phyloP scores from a whole-genome alignment of 2,797 vertebrate species.

The Centroberyx gerrardi region DNA sequence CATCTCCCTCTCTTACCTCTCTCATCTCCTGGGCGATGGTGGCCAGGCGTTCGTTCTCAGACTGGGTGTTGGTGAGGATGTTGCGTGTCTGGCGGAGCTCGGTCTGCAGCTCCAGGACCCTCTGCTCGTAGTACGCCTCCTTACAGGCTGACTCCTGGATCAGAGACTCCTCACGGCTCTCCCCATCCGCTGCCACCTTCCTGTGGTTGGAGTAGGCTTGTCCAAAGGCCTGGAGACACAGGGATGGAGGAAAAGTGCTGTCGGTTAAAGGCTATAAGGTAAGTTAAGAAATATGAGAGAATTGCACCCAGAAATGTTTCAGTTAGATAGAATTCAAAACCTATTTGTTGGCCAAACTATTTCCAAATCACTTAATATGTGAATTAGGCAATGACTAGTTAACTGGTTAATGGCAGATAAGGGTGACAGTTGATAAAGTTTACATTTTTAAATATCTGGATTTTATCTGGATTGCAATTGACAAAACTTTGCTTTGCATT shows the following conservation, averaged over 20 bases:
- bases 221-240: conserved; percentile 90
- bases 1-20: conserved; percentile 85
- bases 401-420: conserved; percentile 1
- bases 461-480: background rate
- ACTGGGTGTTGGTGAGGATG: conserved; percentile 92
- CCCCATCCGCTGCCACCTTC: conserved; percentile 95
- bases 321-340: background rate
- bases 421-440: background rate
- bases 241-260: background rate
- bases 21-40: conserved; percentile 92
- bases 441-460: background rate
- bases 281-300: background rate
- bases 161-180: conserved; percentile 95
- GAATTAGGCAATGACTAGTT: conserved; percentile 2
- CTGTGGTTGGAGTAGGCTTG: conserved; percentile 96
- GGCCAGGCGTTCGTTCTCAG: conserved; percentile 93
- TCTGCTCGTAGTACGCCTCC: conserved; percentile 95
- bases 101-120: conserved; percentile 93
- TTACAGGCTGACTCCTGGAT: conserved; percentile 96
- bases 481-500: conserved; percentile 19
- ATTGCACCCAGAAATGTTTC: background rate
- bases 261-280: conserved; percentile 20
- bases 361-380: background rate
- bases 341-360: background rate
- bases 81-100: conserved; percentile 93